Base-by-base conservation (phyloP, 2,888 invertebrate species). In the Acanthosoma haemorrhoidale region DNA sequence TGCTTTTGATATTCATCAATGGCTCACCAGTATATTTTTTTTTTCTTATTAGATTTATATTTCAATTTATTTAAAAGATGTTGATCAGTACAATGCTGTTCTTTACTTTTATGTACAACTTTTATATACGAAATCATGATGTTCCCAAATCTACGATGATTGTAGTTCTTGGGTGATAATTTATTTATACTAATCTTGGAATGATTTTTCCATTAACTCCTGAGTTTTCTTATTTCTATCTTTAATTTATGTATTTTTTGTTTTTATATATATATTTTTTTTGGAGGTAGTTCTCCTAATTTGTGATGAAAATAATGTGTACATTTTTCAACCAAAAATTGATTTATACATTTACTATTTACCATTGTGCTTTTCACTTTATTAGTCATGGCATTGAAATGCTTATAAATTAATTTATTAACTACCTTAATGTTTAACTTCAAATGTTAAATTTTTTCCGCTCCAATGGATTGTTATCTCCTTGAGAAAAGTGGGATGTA, bases 381-480 rank as follows among this genome's bases (percentile, higher is more conserved):
- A 25, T 64, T 64, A 64, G 41, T 41, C 15, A 25, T 21, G 31
- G 41, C 41, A 64, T 64, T 41, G 15, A 25, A 64, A 64, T 64
- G 64, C 64, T 64, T 29, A 41, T 64, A 41, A 38, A 64, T 64
- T 64, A 36, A 64, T 64, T 64, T 64, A 41, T 64, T 64, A 64
- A 64, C 64, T 41, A 64, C 31, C 11, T 64, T 41, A 41, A 64
- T 39, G 11, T 64, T 38, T 41, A 64, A 64, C 64, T 64, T 41
- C 13, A 41, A 64, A 64, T 41, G 29, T 39, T 63, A 9, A 41
- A 1, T 21, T 29, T 29, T 41, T 39, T 64, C 29, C 39, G 39
- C 41, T 64, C 31, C 36, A 29, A 41, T 41, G 64, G 64, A 64
- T 64, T 64, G 64, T 64, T 64, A 64, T 61, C 25, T 41, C 64